Base-by-base conservation (phyloP, 2,797 vertebrate species). In the Neoniphon sammara region DNA sequence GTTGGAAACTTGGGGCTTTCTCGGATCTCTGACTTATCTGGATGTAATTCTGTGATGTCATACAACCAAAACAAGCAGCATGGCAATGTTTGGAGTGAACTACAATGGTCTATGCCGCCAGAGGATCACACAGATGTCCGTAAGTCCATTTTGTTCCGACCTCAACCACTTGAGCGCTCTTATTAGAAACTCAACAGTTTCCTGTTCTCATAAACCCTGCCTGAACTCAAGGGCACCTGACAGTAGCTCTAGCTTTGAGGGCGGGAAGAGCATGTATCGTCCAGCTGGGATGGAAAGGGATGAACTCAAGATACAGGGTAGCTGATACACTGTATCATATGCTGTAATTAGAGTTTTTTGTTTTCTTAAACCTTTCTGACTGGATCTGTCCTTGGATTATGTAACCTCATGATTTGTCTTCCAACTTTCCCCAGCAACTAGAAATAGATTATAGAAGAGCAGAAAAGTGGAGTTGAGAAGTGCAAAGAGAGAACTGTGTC, bases 191-290 rank as follows among this genome's bases (percentile, higher is more conserved):
- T 27, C 25, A 27, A 2, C 25, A 27, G 25, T 27, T 27, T 27
- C 25, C 25, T 27, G 25, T 27, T 27, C 25, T 27, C 25, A 27
- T 27, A 4, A 27, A 27, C 25, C 25, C 25, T 27, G 25, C 25
- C 25, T 27, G 25, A 27, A 27, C 44, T 76, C 50, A 57, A 69
- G 60, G 67, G 52, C 36, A 46, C 50, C 25, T 31, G 42, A 15
- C 42, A 23, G 21, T n/a, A 42, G 59, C 66, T 7, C 36, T 54
- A 34, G 31, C 31, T 5, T 5, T 52, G 9, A 46, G 44, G 15
- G 21, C 20, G n/a, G 55, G n/a, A 25, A 53, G 30, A 30, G 14
- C 4, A 30, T 21, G 46, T 9, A 52, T 52, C 61, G 23, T 52
- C 42, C 42, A 44, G 12, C 11, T 12, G 39, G 39, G 55, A n/a